Percentiles rank a stretch among this genome's conserved stretches.
These are phyloP conservation scores for Aplidium turbinatum DNA, from an alignment of 23 tunicate genomes.

Conservation along the genomic window DNA sequence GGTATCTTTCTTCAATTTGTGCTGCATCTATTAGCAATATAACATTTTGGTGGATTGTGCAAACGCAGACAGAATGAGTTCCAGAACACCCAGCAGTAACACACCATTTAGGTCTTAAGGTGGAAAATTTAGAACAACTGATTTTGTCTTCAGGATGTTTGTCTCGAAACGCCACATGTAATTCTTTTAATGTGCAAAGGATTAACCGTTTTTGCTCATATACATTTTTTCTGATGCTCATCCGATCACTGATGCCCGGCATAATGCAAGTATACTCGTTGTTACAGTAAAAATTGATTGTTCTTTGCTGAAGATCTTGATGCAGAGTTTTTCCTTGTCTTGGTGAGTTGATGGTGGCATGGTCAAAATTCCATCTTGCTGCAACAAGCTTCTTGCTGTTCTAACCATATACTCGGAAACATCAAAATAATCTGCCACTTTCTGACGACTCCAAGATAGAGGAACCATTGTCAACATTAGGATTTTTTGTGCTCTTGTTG, in stretches of 20 bases:
- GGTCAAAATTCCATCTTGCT: conserved; percentile 6
- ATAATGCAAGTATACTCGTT: conserved; percentile 6
- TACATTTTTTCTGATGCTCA: conserved; percentile 7
- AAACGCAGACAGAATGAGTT: background rate
- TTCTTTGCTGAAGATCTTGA: background rate
- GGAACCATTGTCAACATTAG: conserved; percentile 16
- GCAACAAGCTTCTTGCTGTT: conserved; percentile 11
- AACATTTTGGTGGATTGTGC: background rate
- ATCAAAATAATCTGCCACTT: background rate
- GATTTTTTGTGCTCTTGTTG: conserved; percentile 5
- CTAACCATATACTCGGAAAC: conserved; percentile 9
- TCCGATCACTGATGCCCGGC: conserved; percentile 26
- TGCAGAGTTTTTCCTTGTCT: conserved; percentile 13
- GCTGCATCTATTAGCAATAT: background rate
- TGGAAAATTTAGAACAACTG: background rate
- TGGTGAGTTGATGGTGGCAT: conserved; percentile 9
- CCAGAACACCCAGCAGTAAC: background rate
- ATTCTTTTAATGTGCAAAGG: background rate
- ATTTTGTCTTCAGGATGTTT: background rate
- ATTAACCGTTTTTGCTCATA: background rate
- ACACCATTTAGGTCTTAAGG: background rate
- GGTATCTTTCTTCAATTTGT: background rate
- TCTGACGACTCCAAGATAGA: background rate
- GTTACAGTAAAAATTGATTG: conserved; percentile 14
- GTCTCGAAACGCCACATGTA: background rate